Conservation (phyloP, 2,797 vertebrate genomes). For the Melopsittacus undulatus region DNA sequence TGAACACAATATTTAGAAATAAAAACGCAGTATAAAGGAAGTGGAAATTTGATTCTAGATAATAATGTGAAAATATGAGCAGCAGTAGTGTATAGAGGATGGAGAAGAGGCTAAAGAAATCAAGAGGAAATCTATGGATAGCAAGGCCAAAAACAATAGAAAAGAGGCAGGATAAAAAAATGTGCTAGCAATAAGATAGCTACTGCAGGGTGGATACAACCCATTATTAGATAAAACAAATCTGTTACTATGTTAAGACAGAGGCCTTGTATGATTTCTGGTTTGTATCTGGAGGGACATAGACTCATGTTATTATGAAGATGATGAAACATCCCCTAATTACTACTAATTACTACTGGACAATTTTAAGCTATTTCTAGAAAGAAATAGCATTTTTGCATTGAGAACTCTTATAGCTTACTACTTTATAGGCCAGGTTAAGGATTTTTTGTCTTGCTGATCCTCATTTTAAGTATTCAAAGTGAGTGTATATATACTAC, state of each 20-base stretch:
- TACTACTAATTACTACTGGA: neutral
- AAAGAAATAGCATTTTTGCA: neutral
- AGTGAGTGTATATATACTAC: neutral
- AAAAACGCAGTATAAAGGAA: neutral
- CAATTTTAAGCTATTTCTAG: neutral
- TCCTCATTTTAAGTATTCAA: neutral
- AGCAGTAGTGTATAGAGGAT: neutral
- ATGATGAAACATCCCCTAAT: neutral
- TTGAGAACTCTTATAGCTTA: neutral
- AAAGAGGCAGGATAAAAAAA: neutral
- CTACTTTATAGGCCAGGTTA: neutral
- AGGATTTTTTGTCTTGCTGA: neutral
- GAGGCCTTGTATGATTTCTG: neutral
- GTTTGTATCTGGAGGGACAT: neutral
- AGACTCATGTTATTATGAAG: neutral
- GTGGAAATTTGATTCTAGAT: neutral
- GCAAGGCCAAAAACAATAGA: neutral
- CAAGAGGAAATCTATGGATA: neutral
- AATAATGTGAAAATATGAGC: neutral
- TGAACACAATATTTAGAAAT: neutral
- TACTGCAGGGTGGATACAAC: neutral
- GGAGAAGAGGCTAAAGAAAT: neutral
- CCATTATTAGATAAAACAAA: neutral
- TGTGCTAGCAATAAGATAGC: neutral
- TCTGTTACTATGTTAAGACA: neutral